Percentiles rank a stretch among this genome's conserved stretches.
These are phyloP conservation scores for Dastarcus helophoroides DNA, from an alignment of 2,888 invertebrate species.

Conservation along the genomic window DNA sequence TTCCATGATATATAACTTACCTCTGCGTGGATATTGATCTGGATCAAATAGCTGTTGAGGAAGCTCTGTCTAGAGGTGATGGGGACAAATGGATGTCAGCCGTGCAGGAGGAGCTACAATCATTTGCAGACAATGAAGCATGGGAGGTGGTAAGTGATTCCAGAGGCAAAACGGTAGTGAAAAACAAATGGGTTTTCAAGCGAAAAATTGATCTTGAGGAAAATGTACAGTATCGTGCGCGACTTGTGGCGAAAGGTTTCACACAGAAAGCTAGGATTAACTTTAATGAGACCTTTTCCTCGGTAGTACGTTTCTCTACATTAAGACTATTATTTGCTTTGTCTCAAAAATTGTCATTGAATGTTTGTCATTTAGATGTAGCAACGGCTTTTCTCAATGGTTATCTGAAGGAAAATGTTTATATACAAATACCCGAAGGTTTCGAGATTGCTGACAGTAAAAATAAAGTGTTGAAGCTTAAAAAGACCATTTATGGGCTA, in stretches of 20 bases:
- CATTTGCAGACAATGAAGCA: too few relatives aligned
- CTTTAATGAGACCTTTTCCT: conserved; percentile 11
- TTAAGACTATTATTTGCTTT: conserved; percentile 17
- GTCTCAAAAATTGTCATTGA: conserved; percentile 10
- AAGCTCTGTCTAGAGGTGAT: conserved; percentile 1
- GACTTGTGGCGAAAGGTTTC: conserved; percentile 13
- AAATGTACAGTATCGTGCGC: conserved; percentile 8
- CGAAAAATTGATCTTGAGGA: conserved; percentile 8
- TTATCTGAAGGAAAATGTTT: conserved; percentile 7
- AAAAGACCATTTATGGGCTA: conserved; percentile 14
- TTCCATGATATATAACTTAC: too few relatives aligned
- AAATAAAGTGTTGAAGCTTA: conserved; percentile 13
- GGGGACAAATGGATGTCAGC: conserved; percentile 1
- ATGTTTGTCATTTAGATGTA: conserved; percentile 10
- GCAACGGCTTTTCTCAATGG: conserved; percentile 12
- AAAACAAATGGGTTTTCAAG: conserved; percentile 14
- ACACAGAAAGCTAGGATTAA: conserved; percentile 9
- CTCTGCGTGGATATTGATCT: too few relatives aligned
- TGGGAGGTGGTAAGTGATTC: too few relatives aligned
- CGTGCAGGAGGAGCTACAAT: neutral
- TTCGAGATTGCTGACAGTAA: conserved; percentile 5
- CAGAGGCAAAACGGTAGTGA: conserved; percentile 6
- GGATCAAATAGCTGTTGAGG: neutral
- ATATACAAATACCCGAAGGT: conserved; percentile 9
- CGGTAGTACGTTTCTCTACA: conserved; percentile 16